Base-by-base conservation (phyloP, 2,888 invertebrate species). In the Napeogenes inachia region DNA sequence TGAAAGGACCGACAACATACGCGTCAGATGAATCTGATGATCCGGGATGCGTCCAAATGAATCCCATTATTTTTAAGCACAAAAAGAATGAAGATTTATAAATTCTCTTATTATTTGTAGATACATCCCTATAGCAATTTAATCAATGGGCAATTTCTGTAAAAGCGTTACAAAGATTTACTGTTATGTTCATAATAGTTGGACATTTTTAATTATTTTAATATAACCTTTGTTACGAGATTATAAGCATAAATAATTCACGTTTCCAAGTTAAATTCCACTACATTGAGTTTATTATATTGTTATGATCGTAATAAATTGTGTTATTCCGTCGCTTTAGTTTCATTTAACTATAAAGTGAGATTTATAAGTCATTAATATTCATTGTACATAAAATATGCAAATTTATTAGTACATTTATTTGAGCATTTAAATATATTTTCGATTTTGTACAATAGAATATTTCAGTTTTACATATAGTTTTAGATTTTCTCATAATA, bases 1-100 rank as follows among this genome's bases (percentile, higher is more conserved):
- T 21, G 21, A 21, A 21, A 21, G 21, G 21, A 21, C 21, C 21
- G 21, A 21, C 21, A 1, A 21, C 21, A 21, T 21, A 21, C 21
- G 1, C 21, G 21, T 21, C 21, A 21, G 35, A 35, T 35, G 35
- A 35, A 35, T 35, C 35, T 35, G 4, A 6, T 4, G 6, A 35
- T 35, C 35, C 35, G 35, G 35, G 4, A 5, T 35, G 35, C 35
- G 21, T 6, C 35, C 35, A 35, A 35, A 5, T 64, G 57, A 60
- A 62, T 64, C 54, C 58, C 58, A 61, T 55, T 53, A 56, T 54
- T 6, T 50, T 30, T 62, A 57, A 57, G 60, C 45, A 13, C 60
- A 62, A 57, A 66, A 59, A 46, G 60, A 46, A 55, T 57, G 50
- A 38, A 58, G 60, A 56, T 66, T 58, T 56, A 62, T 62, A 60